These are phyloP conservation scores for Macrochelys suwanniensis DNA, from an alignment of 2,797 vertebrate species.

Conservation along the genomic window DNA sequence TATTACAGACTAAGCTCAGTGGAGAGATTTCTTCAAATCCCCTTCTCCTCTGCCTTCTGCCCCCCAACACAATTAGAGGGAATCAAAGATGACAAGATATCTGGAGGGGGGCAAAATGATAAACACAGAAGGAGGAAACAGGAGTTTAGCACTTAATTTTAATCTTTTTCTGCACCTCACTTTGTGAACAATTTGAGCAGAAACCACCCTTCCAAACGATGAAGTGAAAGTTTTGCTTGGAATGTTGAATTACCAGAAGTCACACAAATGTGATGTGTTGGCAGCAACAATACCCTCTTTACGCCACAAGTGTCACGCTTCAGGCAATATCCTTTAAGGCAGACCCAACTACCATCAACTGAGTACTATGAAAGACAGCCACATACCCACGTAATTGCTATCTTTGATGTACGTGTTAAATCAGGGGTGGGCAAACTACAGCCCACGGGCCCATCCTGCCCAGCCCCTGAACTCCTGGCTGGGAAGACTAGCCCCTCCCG, in stretches of 20 bases:
- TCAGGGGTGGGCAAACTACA: too few relatives aligned
- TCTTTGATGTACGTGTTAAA: constrained; percentile 56
- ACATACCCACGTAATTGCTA: constrained; percentile 47
- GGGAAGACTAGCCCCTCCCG: too few relatives aligned
- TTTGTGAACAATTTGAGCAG: constrained; percentile 13
- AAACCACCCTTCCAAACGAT: neutral
- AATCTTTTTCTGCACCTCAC: neutral
- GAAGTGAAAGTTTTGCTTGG: constrained; percentile 4
- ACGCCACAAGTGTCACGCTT: constrained; percentile 31
- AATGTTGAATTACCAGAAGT: constrained; percentile 54
- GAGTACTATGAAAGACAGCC: constrained; percentile 40
- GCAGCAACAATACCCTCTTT: constrained; percentile 46
- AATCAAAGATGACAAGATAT: neutral
- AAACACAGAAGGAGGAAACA: neutral
- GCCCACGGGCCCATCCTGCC: too few relatives aligned
- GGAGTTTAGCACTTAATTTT: neutral
- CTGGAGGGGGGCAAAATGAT: neutral
- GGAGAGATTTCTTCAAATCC: neutral
- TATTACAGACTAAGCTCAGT: neutral
- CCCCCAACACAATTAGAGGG: accelerated
- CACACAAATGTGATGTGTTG: constrained; percentile 47
- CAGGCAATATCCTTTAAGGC: constrained; percentile 49
- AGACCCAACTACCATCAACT: constrained; percentile 55
- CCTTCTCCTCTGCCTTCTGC: neutral
- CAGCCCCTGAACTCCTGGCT: too few relatives aligned